Percentiles rank a stretch among this genome's conserved stretches.
phyloP scores from a whole-genome alignment of 1,140 invertebrate species.

The Drosophila paulistorum region DNA sequence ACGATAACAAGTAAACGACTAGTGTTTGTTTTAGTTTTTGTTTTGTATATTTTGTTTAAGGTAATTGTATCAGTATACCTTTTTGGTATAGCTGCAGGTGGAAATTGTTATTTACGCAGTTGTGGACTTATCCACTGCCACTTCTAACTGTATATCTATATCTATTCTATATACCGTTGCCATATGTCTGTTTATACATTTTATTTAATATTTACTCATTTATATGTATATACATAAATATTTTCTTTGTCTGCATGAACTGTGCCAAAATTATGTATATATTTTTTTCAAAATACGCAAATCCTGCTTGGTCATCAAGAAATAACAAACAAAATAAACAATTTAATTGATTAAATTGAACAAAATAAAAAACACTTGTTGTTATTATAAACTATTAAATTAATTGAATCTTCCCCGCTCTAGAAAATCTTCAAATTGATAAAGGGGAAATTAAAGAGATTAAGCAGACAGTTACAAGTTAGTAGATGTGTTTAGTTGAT shows the following conservation, averaged over 20 bases:
- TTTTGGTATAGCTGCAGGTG: conserved; percentile 20
- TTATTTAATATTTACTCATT: not conserved
- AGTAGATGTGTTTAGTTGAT: too few species aligned
- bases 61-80: conserved; percentile 29
- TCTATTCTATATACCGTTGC: too few species aligned
- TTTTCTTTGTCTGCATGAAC: conserved; percentile 28
- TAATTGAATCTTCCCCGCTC: not conserved
- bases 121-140: conserved; percentile 9
- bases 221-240: not conserved
- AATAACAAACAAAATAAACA: conserved; percentile 20
- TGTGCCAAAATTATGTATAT: conserved; percentile 22
- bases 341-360: conserved; percentile 12
- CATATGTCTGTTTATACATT: not conserved
- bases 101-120: conserved; percentile 38
- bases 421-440: not conserved
- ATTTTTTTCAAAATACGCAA: conserved; percentile 18
- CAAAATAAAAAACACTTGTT: conserved; percentile 29
- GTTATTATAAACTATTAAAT: conserved; percentile 33
- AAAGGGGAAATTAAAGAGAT: too few species aligned
- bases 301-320: conserved; percentile 31
- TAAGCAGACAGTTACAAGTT: too few species aligned
- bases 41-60: conserved; percentile 19
- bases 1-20: conserved; percentile 3
- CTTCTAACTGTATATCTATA: not conserved
- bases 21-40: not conserved